Evolutionary conservation across 2,888 invertebrate species (phyloP).

Genomic region (Amphipyra berbera): DNA sequence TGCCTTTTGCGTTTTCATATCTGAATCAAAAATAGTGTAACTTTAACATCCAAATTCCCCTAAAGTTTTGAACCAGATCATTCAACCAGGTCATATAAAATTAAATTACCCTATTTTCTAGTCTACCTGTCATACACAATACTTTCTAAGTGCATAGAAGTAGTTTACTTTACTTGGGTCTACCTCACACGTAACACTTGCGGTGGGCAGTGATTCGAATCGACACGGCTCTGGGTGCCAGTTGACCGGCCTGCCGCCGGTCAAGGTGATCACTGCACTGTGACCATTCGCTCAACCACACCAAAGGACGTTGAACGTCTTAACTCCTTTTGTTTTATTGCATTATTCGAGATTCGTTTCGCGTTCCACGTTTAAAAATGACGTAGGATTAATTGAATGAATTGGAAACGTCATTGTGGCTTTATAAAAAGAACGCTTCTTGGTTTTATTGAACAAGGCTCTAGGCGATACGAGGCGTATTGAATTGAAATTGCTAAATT

Average conservation of each 20-base stretch:
- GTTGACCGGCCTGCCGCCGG: constrained; percentile 69
- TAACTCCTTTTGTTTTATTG: constrained; percentile 41
- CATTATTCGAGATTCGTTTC: constrained; percentile 38
- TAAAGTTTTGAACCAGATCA: no score
- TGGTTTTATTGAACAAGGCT: constrained; percentile 4
- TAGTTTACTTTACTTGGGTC: constrained; percentile 11
- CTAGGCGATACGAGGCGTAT: constrained; percentile 16
- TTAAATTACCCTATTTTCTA: constrained; percentile 7
- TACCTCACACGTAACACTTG: constrained; percentile 63
- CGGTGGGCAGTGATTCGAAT: constrained; percentile 64
- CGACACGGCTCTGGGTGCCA: constrained; percentile 50
- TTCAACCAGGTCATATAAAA: no score
- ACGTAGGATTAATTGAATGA: constrained; percentile 39
- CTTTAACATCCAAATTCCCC: no score
- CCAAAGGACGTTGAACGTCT: constrained; percentile 56
- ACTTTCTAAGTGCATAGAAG: constrained; percentile 46
- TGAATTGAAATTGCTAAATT: constrained; percentile 31
- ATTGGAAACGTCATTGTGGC: constrained; percentile 19
- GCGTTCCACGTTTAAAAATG: constrained; percentile 42
- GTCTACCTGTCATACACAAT: constrained; percentile 6
- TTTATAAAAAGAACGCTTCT: constrained; percentile 6
- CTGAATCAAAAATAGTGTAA: no score
- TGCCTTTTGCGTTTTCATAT: no score
- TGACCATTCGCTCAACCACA: constrained; percentile 59
- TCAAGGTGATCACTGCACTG: constrained; percentile 73